Base-by-base conservation (phyloP, 2,888 invertebrate species). In the Drosophila ezoana region DNA sequence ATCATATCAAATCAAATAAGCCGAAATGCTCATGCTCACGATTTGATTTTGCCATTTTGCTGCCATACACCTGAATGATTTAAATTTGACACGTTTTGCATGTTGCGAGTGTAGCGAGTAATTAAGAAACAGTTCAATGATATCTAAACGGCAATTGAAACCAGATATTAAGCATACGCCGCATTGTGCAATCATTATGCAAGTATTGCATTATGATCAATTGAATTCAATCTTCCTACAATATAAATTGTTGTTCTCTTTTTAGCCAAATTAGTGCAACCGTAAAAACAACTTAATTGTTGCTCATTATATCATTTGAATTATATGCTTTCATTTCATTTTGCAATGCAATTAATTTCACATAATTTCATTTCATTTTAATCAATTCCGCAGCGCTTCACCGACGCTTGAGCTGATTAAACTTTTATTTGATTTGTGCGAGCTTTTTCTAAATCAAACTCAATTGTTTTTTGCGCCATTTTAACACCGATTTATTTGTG, bases 371-470 rank as follows among this genome's bases (percentile, higher is more conserved):
- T 76, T 75, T 62, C 45, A 35, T 61, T 72, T 57, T 33, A 23
- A 62, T 59, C 47, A 71, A 63, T 62, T 49, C 41, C 23, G 71
- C 51, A 53, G 53, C 47, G 32, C 48, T 28, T 53, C 35, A 20
- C 16, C 38, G 38, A 37, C 32, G 18, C 10, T 35, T 16, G n/a
- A 51, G 51, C 71, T 80, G 51, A 79, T 79, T 78, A 62, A 53
- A 75, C 44, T 67, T 72, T 59, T 63, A 64, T 75, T 61, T 59
- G 54, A 80, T 62, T 70, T 58, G 44, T 51, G 33, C 52, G 48
- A 53, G 20, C 62, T 53, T 68, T 83, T 85, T 82, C 86, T 85
- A 87, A 83, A 82, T 82, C 82, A 85, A 81, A 81, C 84, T 65
- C 64, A 79, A 78, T 84, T 87, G 77, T 76, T 53, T 47, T 65